Conservation (phyloP, 2,888 invertebrate species). For the Cataglyphis altisquamis region DNA sequence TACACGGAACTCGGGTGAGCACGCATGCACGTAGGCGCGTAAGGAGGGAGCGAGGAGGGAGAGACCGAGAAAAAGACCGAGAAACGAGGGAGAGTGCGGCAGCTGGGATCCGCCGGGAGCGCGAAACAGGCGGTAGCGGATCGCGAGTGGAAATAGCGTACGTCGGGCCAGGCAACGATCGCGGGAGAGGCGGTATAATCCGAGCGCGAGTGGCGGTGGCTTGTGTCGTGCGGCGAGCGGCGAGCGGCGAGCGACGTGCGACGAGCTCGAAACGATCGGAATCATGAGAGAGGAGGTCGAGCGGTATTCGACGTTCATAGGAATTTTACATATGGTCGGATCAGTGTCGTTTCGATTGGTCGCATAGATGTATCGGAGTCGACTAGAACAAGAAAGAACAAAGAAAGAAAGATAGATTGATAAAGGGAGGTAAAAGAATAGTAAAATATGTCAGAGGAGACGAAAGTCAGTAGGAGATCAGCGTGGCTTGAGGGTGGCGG, state of each 20-base stretch:
- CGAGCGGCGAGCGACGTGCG: not conserved
- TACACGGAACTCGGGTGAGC: constrained; percentile 47
- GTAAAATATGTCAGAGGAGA: constrained; percentile 69
- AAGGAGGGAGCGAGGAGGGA: constrained; percentile 29
- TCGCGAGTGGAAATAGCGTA: constrained; percentile 49
- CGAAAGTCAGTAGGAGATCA: constrained; percentile 74
- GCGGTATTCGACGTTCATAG: constrained; percentile 57
- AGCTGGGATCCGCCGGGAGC: constrained; percentile 21
- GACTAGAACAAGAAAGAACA: constrained; percentile 48
- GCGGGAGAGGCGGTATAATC: constrained; percentile 39
- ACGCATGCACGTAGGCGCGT: constrained; percentile 49
- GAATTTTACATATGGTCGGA: constrained; percentile 50
- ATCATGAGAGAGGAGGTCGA: constrained; percentile 64
- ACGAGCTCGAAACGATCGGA: constrained; percentile 30
- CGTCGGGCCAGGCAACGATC: constrained; percentile 27
- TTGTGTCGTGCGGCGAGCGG: constrained; percentile 25
- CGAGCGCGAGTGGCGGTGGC: constrained; percentile 14
- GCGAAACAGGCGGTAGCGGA: constrained; percentile 11
- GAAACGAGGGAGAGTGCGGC: constrained; percentile 26
- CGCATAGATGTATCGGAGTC: constrained; percentile 58
- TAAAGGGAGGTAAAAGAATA: constrained; percentile 29
- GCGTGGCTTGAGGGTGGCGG: constrained; percentile 75
- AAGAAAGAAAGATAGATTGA: constrained; percentile 8
- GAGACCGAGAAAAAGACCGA: not conserved
- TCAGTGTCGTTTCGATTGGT: constrained; percentile 64